phyloP scores from a whole-genome alignment of 2,888 invertebrate genomes.

The Drosophila merina region DNA sequence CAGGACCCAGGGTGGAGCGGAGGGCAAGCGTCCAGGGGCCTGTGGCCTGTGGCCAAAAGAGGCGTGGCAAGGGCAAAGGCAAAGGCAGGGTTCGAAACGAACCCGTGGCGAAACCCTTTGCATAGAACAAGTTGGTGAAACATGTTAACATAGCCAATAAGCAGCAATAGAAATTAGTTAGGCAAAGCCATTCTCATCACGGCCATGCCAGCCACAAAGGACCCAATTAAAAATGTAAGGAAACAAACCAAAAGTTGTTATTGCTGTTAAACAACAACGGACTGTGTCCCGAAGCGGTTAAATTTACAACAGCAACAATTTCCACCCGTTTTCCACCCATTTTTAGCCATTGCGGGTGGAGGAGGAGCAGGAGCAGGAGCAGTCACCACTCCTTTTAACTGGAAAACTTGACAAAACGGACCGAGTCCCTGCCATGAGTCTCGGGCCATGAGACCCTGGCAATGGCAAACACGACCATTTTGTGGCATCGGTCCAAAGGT shows the following conservation, averaged over 20 bases:
- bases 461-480: slow-evolving; percentile 77
- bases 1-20: not conserved
- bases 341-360: not conserved
- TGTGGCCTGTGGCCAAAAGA: not conserved
- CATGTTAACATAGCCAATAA: slow-evolving; percentile 81
- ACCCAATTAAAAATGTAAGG: slow-evolving; percentile 82
- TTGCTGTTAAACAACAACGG: slow-evolving; percentile 74
- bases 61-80: slow-evolving; percentile 18
- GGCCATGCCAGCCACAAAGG: slow-evolving; percentile 71
- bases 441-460: slow-evolving; percentile 35
- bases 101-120: slow-evolving; percentile 56
- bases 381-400: slow-evolving; percentile 4
- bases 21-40: not conserved
- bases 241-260: slow-evolving; percentile 80
- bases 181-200: slow-evolving; percentile 71
- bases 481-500: slow-evolving; percentile 76
- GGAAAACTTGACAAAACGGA: slow-evolving; percentile 23
- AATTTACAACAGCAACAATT: slow-evolving; percentile 78
- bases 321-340: slow-evolving; percentile 38
- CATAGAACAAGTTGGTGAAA: slow-evolving; percentile 77
- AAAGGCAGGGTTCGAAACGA: not conserved
- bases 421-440: slow-evolving; percentile 13
- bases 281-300: slow-evolving; percentile 83
- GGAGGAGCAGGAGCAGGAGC: slow-evolving; percentile 2
- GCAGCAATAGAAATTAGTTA: slow-evolving; percentile 78